These are phyloP conservation scores for Gallinago nigripennis DNA, from an alignment of 2,797 vertebrate species.

Conservation along the genomic window DNA sequence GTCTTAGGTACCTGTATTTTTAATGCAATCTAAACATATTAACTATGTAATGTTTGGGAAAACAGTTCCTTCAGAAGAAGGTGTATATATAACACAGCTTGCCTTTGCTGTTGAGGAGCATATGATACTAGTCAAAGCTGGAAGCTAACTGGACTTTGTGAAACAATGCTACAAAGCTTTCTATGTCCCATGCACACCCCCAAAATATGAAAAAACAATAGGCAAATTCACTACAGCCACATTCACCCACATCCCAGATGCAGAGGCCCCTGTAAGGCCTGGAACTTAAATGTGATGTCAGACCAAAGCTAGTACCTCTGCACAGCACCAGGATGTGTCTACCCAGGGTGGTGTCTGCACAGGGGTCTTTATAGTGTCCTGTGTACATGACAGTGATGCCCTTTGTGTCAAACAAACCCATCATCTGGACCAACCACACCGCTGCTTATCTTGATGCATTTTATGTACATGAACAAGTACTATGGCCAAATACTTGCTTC, in stretches of 20 bases:
- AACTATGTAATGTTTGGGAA: not conserved
- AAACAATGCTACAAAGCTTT: not conserved
- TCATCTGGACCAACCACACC: not conserved
- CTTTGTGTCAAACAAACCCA: not conserved
- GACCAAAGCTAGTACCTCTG: not conserved
- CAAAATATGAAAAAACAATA: not conserved
- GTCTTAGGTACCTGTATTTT: not conserved
- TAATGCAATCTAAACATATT: not conserved
- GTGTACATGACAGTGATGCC: rapidly evolving
- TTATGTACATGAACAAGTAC: not conserved
- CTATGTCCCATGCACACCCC: not conserved
- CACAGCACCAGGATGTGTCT: not conserved
- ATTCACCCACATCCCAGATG: not conserved
- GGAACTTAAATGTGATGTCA: not conserved
- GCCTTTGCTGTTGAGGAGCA: not conserved
- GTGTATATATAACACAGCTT: not conserved
- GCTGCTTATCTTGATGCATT: not conserved
- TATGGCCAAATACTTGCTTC: not conserved
- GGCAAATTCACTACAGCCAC: not conserved
- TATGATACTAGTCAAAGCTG: not conserved
- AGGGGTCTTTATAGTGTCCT: not conserved
- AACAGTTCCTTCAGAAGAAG: not conserved
- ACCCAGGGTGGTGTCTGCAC: not conserved
- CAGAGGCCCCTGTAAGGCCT: not conserved
- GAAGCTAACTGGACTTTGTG: not conserved